Evolutionary conservation across 2,797 vertebrate genomes (phyloP).

Genomic region (Myotis pilosus): DNA sequence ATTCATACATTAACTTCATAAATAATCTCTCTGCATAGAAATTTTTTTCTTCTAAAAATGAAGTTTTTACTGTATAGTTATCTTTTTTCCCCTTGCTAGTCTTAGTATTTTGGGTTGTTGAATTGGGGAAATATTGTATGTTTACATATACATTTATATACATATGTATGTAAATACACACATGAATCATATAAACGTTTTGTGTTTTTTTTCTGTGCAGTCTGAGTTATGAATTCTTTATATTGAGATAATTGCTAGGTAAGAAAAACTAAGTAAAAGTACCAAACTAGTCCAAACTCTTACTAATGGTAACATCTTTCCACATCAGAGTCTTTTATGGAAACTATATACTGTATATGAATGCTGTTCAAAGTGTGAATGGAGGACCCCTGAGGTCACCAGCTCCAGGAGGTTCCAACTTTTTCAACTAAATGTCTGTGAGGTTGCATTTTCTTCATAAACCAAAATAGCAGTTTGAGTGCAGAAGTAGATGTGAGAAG

Average conservation of each 20-base stretch:
- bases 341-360: background rate
- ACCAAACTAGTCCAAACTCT: background rate
- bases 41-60: slow-evolving; percentile 39
- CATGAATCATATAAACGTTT: background rate
- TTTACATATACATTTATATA: background rate
- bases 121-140: background rate
- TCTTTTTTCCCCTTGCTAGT: background rate
- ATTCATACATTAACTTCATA: slow-evolving; percentile 48
- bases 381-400: background rate
- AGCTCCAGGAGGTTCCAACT: background rate
- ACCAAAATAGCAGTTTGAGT: background rate
- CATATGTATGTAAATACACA: background rate
- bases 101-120: slow-evolving; percentile 2
- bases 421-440: background rate
- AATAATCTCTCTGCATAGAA: slow-evolving; percentile 47
- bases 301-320: background rate
- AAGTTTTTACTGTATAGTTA: background rate
- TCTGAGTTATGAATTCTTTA: slow-evolving; percentile 38
- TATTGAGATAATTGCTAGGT: slow-evolving; percentile 29
- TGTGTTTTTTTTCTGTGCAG: background rate
- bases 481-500: background rate
- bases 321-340: background rate
- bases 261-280: slow-evolving; percentile 18
- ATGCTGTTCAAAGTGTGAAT: background rate
- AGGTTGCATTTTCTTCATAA: background rate